A percentile compares a stretch with the other conserved stretches of the same genome.
phyloP scores from a whole-genome alignment of 2,797 vertebrate species.

The Mallotus villosus region DNA sequence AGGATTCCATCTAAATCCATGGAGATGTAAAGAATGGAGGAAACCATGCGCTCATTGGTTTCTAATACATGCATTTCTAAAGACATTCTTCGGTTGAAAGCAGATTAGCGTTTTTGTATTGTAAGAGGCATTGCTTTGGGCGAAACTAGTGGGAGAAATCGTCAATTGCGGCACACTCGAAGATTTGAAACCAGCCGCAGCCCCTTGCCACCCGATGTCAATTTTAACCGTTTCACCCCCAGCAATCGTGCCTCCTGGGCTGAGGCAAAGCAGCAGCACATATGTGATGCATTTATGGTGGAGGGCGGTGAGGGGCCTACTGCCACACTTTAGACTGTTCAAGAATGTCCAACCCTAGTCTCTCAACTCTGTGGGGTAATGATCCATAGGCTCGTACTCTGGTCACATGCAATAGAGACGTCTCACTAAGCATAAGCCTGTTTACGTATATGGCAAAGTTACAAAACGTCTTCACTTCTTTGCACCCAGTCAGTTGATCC shows the following conservation, averaged over 20 bases:
- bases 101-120: constrained; percentile 36
- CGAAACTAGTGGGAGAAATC: constrained; percentile 43
- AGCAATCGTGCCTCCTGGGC: constrained; percentile 27
- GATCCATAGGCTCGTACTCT: neutral
- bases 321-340: constrained; percentile 51
- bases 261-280: constrained; percentile 43
- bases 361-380: neutral
- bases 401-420: neutral
- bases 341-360: constrained; percentile 42
- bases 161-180: constrained; percentile 41
- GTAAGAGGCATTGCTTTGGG: constrained; percentile 34
- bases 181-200: constrained; percentile 46
- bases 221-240: constrained; percentile 55
- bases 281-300: constrained; percentile 54
- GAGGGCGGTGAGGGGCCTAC: constrained; percentile 31
- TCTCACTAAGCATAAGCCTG: too few species aligned
- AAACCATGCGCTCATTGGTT: constrained; percentile 33
- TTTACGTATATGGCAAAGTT: too few species aligned
- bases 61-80: constrained; percentile 48
- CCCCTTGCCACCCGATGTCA: constrained; percentile 49
- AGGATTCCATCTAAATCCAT: constrained; percentile 28
- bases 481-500: neutral
- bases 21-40: constrained; percentile 23
- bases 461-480: too few species aligned
- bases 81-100: constrained; percentile 48